Evolutionary conservation across 2,888 invertebrate species (phyloP).

Genomic region (Hanleya hanleyi): DNA sequence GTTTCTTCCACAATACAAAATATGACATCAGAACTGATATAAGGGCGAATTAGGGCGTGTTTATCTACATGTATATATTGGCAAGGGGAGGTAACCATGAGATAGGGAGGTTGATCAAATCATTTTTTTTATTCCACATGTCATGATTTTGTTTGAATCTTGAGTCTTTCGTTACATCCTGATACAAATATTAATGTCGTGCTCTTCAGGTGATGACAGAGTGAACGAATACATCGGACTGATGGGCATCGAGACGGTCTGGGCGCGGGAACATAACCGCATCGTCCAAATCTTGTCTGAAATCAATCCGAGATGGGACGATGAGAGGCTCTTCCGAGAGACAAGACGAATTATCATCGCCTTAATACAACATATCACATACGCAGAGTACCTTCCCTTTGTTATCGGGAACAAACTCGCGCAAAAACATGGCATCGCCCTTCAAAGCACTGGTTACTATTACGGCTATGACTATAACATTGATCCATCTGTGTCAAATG

Average conservation of each 20-base stretch:
- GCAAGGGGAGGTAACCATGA: too few species aligned
- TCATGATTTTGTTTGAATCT: too few species aligned
- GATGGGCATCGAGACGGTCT: conserved; percentile 88
- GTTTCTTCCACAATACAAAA: too few species aligned
- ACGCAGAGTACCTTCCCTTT: conserved; percentile 25
- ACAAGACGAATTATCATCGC: conserved; percentile 50
- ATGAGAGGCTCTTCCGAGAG: conserved; percentile 86
- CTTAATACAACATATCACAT: conserved; percentile 25
- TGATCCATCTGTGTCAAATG: conserved; percentile 53
- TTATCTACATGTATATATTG: too few species aligned
- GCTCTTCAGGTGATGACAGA: conserved; percentile 80
- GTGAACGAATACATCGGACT: conserved; percentile 90
- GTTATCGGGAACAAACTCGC: neutral
- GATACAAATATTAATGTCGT: too few species aligned
- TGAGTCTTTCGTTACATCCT: too few species aligned
- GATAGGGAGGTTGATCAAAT: too few species aligned
- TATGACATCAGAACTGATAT: too few species aligned
- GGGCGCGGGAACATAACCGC: conserved; percentile 89
- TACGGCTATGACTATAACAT: conserved; percentile 19
- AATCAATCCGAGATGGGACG: conserved; percentile 85
- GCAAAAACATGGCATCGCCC: neutral
- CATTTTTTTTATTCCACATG: too few species aligned
- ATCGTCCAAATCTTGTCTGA: conserved; percentile 78
- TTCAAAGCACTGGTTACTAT: neutral
- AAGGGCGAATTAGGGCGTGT: too few species aligned